Conservation (phyloP, 2,797 vertebrate genomes). For the Gambelia wislizenii region DNA sequence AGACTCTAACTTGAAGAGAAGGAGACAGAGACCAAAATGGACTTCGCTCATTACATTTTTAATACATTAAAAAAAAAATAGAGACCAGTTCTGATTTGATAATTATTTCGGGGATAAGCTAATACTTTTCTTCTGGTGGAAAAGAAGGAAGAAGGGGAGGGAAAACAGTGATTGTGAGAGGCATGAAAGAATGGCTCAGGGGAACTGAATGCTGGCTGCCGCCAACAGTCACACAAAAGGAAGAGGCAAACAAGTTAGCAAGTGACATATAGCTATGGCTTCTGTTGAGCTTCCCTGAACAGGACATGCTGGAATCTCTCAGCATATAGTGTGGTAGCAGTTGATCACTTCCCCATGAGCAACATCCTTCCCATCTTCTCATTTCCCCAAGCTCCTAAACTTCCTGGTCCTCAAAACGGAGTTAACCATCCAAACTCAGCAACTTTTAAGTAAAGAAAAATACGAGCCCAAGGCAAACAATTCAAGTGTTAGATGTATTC, state of each 20-base stretch:
- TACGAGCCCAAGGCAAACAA: neutral
- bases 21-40: neutral
- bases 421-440: neutral
- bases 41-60: slow-evolving; percentile 36
- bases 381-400: neutral
- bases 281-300: slow-evolving; percentile 44
- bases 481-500: slow-evolving; percentile 22
- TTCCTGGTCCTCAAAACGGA: slow-evolving; percentile 6
- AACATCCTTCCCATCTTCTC: neutral
- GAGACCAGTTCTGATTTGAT: slow-evolving; percentile 28
- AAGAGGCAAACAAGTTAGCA: slow-evolving; percentile 19
- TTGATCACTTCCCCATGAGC: neutral
- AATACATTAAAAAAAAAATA: slow-evolving; percentile 55
- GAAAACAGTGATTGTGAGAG: neutral
- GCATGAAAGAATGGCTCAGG: neutral
- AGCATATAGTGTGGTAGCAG: neutral
- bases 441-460: neutral
- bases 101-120: neutral
- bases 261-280: slow-evolving; percentile 43
- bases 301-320: slow-evolving; percentile 7
- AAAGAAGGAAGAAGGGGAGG: neutral
- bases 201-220: neutral
- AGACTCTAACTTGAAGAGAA: neutral
- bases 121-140: neutral
- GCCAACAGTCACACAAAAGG: neutral